These are phyloP conservation scores for Notocelia uddmanniana DNA, from an alignment of 2,888 invertebrate genomes.

Conservation along the genomic window DNA sequence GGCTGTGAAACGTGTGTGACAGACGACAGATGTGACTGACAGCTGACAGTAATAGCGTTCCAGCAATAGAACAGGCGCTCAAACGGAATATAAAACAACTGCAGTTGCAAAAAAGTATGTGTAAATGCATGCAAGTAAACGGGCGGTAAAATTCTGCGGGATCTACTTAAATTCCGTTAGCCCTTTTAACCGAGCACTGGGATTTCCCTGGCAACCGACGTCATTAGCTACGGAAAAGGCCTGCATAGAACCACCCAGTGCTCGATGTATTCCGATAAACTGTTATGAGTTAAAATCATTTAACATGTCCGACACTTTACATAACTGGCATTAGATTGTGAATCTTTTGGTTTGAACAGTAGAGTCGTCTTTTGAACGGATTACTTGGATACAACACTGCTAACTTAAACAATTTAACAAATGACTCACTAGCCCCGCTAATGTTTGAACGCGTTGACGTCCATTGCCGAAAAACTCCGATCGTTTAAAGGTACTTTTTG, in stretches of 20 bases:
- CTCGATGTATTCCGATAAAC: background rate
- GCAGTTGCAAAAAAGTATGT: too few relatives aligned
- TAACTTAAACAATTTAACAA: background rate
- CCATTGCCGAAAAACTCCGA: conserved; percentile 24
- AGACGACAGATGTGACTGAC: too few relatives aligned
- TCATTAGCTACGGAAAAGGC: conserved; percentile 31
- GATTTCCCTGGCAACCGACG: conserved; percentile 36
- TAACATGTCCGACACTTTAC: too few relatives aligned
- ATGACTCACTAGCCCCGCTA: conserved; percentile 33
- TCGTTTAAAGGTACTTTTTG: conserved; percentile 10
- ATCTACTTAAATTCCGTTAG: conserved; percentile 20
- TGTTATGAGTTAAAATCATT: background rate
- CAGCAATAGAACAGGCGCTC: too few relatives aligned
- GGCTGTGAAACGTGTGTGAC: too few relatives aligned
- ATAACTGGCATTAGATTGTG: too few relatives aligned
- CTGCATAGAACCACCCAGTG: conserved; percentile 1
- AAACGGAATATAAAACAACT: too few relatives aligned
- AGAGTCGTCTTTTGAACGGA: too few relatives aligned
- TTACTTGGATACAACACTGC: background rate
- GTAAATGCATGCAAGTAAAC: background rate
- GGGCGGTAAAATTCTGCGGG: background rate
- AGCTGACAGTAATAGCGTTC: too few relatives aligned
- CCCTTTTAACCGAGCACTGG: conserved; percentile 15
- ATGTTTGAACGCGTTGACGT: conserved; percentile 33
- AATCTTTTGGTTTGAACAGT: too few relatives aligned